A percentile compares a stretch with the other conserved stretches of the same genome.
Conservation (phyloP, 92 coral and sea anemone species). For the Metridium senile region DNA sequence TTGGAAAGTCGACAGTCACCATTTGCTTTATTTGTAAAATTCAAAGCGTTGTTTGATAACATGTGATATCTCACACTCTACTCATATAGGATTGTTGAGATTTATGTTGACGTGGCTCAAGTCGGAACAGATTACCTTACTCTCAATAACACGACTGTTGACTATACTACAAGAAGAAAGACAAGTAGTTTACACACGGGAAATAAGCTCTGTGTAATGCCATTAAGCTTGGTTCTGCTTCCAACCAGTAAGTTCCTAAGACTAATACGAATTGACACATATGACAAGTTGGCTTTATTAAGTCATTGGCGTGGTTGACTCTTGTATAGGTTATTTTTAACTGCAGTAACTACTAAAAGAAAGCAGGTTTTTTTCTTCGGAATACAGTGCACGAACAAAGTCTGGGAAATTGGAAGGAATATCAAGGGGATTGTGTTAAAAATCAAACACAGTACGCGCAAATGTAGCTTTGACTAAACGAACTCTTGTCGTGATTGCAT, state of each 20-base stretch:
- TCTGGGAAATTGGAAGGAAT: not conserved
- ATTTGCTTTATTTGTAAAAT: conserved; percentile 48
- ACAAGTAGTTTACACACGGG: conserved; percentile 12
- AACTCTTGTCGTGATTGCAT: not conserved
- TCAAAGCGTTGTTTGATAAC: conserved; percentile 42
- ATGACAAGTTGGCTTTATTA: conserved; percentile 21
- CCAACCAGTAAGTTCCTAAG: conserved; percentile 23
- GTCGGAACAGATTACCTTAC: conserved; percentile 34
- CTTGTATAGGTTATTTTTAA: conserved; percentile 7
- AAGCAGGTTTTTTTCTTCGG: not conserved
- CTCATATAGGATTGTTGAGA: conserved; percentile 29
- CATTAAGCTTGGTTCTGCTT: conserved; percentile 44
- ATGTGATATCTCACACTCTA: conserved; percentile 34
- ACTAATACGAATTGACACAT: conserved; percentile 45
- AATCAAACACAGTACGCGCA: not conserved
- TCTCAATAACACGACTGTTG: conserved; percentile 5
- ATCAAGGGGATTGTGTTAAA: not conserved
- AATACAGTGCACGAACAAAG: too few relatives aligned
- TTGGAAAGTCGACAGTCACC: conserved; percentile 56
- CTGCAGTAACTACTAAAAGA: not conserved
- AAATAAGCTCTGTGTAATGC: conserved; percentile 13
- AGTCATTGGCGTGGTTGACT: conserved; percentile 27
- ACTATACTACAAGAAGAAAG: conserved; percentile 11
- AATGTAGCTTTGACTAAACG: not conserved
- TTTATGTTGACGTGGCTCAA: conserved; percentile 14